Base-by-base conservation (phyloP, 2,888 invertebrate species). In the Andrena praecox region DNA sequence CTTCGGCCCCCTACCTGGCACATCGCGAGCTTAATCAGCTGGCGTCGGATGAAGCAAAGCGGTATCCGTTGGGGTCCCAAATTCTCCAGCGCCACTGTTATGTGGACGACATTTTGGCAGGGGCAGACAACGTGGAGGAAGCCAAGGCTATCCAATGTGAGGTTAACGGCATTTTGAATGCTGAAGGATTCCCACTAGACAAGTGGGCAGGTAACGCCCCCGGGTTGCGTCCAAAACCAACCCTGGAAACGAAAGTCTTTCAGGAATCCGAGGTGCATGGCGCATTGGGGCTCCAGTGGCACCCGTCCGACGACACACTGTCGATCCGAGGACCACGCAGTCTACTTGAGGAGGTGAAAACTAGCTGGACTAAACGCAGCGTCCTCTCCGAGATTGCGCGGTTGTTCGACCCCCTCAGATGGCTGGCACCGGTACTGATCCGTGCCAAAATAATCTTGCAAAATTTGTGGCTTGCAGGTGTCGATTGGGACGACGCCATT, bases 401-500 rank as follows among this genome's bases (percentile, higher is more conserved):
- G 0, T 16, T 68, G 6, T 54, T 52, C 29, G 54, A 68, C 33
- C 68, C 68, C 4, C 16, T 52, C 1, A 54, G 52, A 12, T 54
- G 52, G 68, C 3, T 54, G 10, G 27, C 29, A 5, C 52, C 54
- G 7, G 54, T 54, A 3, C 27, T 54, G 4, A 16, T 68, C 29
- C 20, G 4, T 1, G 68, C 52, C 0, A 52, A 52, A 52, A 68
- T 68, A 16, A 12, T 52, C 2, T 12, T 68, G n/a, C 68, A 68
- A 31, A 2, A 20, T 7, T 29, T 52, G 4, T 54, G 68, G 52
- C 31, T 52, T 10, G 29, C 8, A 1, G 31, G 31, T 5, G 10
- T 54, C 6, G 68, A 16, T 6, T 68, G 68, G 54, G 68, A 68
- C 31, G 68, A 68, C 2, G 16, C 54, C 16, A n/a, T 68, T 2